A percentile compares a stretch with the other conserved stretches of the same genome.
Conservation (phyloP, 2,113 vertebrate species). For the Scopus umbretta region DNA sequence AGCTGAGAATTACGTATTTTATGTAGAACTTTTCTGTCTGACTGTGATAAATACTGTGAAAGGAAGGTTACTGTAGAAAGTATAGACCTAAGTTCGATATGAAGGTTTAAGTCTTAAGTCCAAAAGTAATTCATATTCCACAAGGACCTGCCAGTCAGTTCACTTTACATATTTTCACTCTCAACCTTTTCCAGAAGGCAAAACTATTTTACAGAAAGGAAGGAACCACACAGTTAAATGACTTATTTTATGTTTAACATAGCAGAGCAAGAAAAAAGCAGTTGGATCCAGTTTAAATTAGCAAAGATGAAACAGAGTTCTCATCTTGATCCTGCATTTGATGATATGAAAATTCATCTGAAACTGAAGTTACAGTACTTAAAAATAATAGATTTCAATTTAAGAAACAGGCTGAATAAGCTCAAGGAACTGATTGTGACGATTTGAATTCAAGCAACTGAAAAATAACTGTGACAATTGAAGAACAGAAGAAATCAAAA, state of each 20-base stretch:
- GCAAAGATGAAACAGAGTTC: background rate
- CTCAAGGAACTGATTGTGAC: background rate
- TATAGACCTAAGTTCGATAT: background rate
- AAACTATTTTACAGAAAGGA: background rate
- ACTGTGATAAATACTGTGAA: background rate
- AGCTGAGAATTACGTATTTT: background rate
- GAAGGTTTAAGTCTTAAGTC: background rate
- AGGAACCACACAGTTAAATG: background rate
- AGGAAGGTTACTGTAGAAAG: background rate
- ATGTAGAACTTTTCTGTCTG: background rate
- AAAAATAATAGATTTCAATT: background rate
- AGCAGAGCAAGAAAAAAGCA: background rate
- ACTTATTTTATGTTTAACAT: background rate
- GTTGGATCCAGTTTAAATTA: background rate
- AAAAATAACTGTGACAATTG: constrained; percentile 24
- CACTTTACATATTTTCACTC: background rate
- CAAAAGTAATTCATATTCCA: background rate
- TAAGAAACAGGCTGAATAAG: background rate
- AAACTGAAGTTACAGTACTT: background rate
- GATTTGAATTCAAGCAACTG: constrained; percentile 36
- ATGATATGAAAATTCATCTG: background rate
- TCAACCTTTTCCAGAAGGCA: background rate
- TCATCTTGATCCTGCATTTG: background rate
- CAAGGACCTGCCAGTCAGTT: background rate
- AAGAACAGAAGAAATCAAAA: constrained; percentile 42